These are phyloP conservation scores for Lepeophtheirus salmonis DNA, from an alignment of 1,140 invertebrate species.

Conservation along the genomic window DNA sequence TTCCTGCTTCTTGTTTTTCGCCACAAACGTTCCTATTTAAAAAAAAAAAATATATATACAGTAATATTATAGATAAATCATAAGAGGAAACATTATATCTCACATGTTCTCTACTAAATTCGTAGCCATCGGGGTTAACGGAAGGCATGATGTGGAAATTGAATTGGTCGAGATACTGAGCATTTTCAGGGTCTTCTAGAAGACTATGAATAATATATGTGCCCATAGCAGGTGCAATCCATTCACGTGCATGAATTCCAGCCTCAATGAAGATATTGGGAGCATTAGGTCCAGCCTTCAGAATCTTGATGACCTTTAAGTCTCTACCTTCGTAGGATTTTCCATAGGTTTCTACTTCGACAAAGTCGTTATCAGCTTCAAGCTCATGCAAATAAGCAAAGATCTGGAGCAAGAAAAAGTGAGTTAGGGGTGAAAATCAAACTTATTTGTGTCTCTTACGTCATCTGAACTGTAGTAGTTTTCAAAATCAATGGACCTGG, in stretches of 20 bases:
- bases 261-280: constrained; percentile 20
- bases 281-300: constrained; percentile 13
- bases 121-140: constrained; percentile 23
- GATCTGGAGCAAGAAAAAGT: constrained; percentile 27
- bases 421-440: neutral
- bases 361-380: constrained; percentile 30
- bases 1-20: constrained; percentile 23
- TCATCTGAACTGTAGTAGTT: constrained; percentile 1
- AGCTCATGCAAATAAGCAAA: constrained; percentile 29
- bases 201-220: constrained; percentile 65
- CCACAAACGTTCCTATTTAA: constrained; percentile 25
- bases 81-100: neutral
- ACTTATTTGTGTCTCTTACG: neutral
- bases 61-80: neutral
- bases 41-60: constrained; percentile 9
- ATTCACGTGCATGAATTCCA: constrained; percentile 56
- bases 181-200: constrained; percentile 26
- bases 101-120: constrained; percentile 19
- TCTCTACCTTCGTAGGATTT: constrained; percentile 38
- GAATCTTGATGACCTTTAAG: constrained; percentile 36
- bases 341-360: constrained; percentile 33
- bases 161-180: constrained; percentile 38
- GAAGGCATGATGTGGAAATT: constrained; percentile 34
- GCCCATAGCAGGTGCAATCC: constrained; percentile 68
- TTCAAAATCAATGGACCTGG: constrained; percentile 1